Percentiles rank a stretch among this genome's conserved stretches.
Conservation (phyloP, 2,888 invertebrate species). For the Leptopterna dolabrata region DNA sequence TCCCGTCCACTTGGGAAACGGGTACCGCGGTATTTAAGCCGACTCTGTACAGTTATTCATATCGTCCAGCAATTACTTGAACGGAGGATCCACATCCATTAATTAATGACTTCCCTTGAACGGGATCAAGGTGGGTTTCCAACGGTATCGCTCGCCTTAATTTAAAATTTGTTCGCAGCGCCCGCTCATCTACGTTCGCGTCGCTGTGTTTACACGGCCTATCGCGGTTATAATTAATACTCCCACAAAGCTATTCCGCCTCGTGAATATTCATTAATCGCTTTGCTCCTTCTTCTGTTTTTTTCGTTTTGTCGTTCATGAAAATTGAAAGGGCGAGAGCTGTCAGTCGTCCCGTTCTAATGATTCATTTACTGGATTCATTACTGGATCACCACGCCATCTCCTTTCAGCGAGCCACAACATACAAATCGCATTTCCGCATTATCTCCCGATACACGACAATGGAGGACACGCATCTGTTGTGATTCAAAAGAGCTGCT, state of each 20-base stretch:
- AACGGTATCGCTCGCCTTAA: neutral
- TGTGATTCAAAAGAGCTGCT: no score
- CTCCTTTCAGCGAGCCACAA: no score
- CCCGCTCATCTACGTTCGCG: neutral
- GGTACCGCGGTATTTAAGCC: neutral
- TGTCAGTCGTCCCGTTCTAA: neutral
- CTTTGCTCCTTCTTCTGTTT: neutral
- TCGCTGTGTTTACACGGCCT: neutral
- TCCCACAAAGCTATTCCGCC: neutral
- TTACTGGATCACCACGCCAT: no score
- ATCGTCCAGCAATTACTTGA: neutral
- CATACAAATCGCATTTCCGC: no score
- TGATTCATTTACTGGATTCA: no score
- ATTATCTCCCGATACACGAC: no score
- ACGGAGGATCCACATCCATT: neutral
- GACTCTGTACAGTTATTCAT: neutral
- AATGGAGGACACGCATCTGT: no score
- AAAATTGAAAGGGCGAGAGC: neutral
- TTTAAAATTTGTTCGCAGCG: neutral
- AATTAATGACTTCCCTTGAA: neutral
- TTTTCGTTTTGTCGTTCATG: neutral
- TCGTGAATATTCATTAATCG: neutral
- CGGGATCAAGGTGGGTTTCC: neutral
- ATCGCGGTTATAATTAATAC: neutral
- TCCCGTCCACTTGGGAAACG: neutral